A percentile compares a stretch with the other conserved stretches of the same genome.
Conservation (phyloP, 1,140 invertebrate species). For the Drosophila sturtevanti region DNA sequence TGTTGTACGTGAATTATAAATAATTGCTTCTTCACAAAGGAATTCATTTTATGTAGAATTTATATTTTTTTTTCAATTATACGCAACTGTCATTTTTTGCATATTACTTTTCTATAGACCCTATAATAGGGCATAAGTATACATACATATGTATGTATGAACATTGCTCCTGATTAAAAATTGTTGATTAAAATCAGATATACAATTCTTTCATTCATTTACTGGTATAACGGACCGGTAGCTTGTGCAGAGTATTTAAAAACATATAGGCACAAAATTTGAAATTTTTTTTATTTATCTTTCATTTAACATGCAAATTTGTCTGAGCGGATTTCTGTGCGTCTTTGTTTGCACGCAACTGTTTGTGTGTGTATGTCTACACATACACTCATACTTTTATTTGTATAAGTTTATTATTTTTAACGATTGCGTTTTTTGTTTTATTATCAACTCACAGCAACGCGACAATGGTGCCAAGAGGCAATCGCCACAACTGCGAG, state of each 20-base stretch:
- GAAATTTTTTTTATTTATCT: slow-evolving; percentile 35
- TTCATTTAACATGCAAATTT: slow-evolving; percentile 67
- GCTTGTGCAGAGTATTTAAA: slow-evolving; percentile 41
- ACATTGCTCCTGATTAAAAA: too few relatives aligned
- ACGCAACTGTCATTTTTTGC: slow-evolving; percentile 4
- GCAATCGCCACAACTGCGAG: slow-evolving; percentile 18
- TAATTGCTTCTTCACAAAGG: slow-evolving; percentile 3
- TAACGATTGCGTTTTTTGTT: slow-evolving; percentile 70
- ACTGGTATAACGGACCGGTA: too few relatives aligned
- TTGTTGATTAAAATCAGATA: too few relatives aligned
- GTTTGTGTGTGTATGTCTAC: slow-evolving; percentile 10
- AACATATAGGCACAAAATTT: slow-evolving; percentile 28
- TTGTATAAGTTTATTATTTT: slow-evolving; percentile 62
- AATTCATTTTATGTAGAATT: slow-evolving; percentile 13
- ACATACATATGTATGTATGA: too few relatives aligned
- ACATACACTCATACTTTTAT: neutral
- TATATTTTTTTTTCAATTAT: slow-evolving; percentile 1
- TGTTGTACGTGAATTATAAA: neutral
- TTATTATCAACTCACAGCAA: slow-evolving; percentile 66
- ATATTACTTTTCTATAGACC: slow-evolving; percentile 10
- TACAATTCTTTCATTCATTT: too few relatives aligned
- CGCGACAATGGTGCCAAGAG: slow-evolving; percentile 22
- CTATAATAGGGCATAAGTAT: too few relatives aligned
- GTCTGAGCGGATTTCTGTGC: slow-evolving; percentile 15
- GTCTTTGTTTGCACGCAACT: slow-evolving; percentile 11